Percentiles rank a stretch among this genome's conserved stretches.
These are phyloP conservation scores for Gonioctena quinquepunctata DNA, from an alignment of 1,140 invertebrate genomes.

Conservation along the genomic window DNA sequence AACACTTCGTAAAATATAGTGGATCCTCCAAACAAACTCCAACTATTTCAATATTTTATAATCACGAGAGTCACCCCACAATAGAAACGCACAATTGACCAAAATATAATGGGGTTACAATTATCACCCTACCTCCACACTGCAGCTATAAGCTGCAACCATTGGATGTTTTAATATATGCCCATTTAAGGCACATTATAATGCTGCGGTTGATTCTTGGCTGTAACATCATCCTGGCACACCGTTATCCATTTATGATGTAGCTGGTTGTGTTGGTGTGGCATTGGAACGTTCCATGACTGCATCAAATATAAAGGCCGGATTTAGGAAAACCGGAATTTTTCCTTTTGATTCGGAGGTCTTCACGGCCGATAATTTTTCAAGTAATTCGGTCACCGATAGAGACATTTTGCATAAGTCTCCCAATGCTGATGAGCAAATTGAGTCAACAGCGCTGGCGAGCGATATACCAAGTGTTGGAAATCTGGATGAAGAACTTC, in stretches of 20 bases:
- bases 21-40: slow-evolving; percentile 46
- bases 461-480: too few relatives aligned
- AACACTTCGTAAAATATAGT: slow-evolving; percentile 32
- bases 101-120: slow-evolving; percentile 45
- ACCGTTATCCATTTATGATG: slow-evolving; percentile 15
- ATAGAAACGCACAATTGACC: slow-evolving; percentile 48
- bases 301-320: slow-evolving; percentile 44
- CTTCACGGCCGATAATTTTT: slow-evolving; percentile 55
- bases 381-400: too few relatives aligned
- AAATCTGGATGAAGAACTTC: too few relatives aligned
- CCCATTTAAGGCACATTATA: slow-evolving; percentile 43
- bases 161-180: slow-evolving; percentile 56
- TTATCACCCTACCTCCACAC: slow-evolving; percentile 58
- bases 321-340: slow-evolving; percentile 55
- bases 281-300: slow-evolving; percentile 26
- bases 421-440: too few relatives aligned
- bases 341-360: slow-evolving; percentile 51
- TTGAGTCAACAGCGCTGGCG: too few relatives aligned
- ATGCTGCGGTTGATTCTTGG: slow-evolving; percentile 47
- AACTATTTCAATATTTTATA: slow-evolving; percentile 52
- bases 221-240: slow-evolving; percentile 53
- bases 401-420: too few relatives aligned
- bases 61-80: slow-evolving; percentile 52
- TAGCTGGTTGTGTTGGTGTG: slow-evolving; percentile 23
- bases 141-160: slow-evolving; percentile 58